A percentile compares a stretch with the other conserved stretches of the same genome.
Conservation (phyloP, 2,888 invertebrate species). For the Drepana falcataria region DNA sequence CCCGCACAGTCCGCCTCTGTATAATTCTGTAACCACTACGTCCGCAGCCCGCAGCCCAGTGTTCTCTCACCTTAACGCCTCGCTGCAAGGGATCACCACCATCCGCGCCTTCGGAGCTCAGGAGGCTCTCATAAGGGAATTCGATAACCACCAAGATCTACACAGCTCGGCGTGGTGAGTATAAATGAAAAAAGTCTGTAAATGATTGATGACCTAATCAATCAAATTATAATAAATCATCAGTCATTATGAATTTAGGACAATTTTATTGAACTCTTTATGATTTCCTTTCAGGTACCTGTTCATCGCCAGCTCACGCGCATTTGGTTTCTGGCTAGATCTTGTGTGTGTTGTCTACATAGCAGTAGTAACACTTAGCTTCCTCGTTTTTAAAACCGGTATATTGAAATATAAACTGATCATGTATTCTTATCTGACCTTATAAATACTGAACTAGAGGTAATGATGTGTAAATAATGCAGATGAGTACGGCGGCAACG, state of each 20-base stretch:
- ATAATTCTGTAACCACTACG: constrained; percentile 8
- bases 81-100: constrained; percentile 93
- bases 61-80: constrained; percentile 94
- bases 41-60: constrained; percentile 93
- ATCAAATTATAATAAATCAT: too few species aligned
- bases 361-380: constrained; percentile 89
- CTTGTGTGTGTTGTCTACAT: constrained; percentile 92
- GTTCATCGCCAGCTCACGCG: constrained; percentile 92
- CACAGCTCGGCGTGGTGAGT: constrained; percentile 92
- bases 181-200: background rate
- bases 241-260: too few species aligned
- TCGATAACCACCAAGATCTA: constrained; percentile 89
- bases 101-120: constrained; percentile 94
- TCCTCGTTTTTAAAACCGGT: constrained; percentile 84
- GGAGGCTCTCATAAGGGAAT: constrained; percentile 86
- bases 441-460: background rate
- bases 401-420: constrained; percentile 1
- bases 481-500: constrained; percentile 83
- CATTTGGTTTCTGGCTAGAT: constrained; percentile 96
- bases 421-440: too few species aligned
- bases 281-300: constrained; percentile 77
- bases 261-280: background rate
- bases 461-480: constrained; percentile 6
- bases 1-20: too few species aligned
- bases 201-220: background rate